A percentile compares a stretch with the other conserved stretches of the same genome.
phyloP scores from a whole-genome alignment of 1,140 invertebrate species.

The Campodea augens region DNA sequence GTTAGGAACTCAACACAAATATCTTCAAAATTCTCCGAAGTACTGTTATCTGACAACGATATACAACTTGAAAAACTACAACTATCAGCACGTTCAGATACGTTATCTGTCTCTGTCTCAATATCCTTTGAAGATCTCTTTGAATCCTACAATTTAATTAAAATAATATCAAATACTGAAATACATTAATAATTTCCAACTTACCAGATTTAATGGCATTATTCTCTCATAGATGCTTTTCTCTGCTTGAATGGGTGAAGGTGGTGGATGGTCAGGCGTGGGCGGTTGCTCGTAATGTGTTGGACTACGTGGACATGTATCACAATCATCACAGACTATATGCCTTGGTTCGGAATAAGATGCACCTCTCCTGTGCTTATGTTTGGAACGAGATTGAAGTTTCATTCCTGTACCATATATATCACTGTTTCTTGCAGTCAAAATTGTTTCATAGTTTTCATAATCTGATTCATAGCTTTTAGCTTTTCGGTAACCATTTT shows the following conservation, averaged over 20 bases:
- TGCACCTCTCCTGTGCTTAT: neutral
- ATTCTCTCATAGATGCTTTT: constrained; percentile 77
- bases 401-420: too few relatives aligned
- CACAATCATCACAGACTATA: neutral
- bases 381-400: neutral
- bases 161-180: too few relatives aligned
- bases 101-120: constrained; percentile 50
- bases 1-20: constrained; percentile 1
- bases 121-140: constrained; percentile 57
- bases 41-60: constrained; percentile 51
- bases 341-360: neutral
- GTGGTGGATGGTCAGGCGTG: constrained; percentile 83
- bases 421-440: too few relatives aligned
- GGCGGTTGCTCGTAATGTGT: constrained; percentile 79
- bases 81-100: constrained; percentile 27
- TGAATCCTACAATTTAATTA: constrained; percentile 36
- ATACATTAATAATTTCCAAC: constrained; percentile 19
- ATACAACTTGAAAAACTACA: constrained; percentile 40
- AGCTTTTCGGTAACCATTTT: neutral
- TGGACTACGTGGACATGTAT: constrained; percentile 40
- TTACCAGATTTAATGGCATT: constrained; percentile 68
- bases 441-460: neutral
- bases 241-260: constrained; percentile 73
- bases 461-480: neutral
- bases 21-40: constrained; percentile 40